phyloP scores from a whole-genome alignment of 1,140 invertebrate species.

The Octopus sinensis region DNA sequence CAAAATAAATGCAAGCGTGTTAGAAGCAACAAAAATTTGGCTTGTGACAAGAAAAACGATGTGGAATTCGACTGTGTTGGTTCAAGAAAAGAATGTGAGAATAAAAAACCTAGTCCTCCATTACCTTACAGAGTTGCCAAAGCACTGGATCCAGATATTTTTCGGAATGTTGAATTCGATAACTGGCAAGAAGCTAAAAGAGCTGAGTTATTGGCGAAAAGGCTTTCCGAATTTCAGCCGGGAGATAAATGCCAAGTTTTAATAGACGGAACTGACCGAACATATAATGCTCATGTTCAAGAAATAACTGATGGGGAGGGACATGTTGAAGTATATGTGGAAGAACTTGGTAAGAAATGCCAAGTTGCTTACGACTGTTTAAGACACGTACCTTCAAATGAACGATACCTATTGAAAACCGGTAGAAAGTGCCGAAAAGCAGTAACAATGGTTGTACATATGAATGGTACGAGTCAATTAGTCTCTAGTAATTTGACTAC shows the following conservation, averaged over 20 bases:
- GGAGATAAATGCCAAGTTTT: not conserved
- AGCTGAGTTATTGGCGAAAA: slow-evolving; percentile 54
- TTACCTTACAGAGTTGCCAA: slow-evolving; percentile 87
- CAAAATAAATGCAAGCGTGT: slow-evolving; percentile 12
- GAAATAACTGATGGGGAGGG: not conserved
- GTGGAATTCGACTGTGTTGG: not conserved
- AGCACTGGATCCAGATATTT: slow-evolving; percentile 76
- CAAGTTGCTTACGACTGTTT: not conserved
- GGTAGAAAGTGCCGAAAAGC: not conserved
- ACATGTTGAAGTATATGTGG: not conserved
- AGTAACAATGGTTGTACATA: not conserved
- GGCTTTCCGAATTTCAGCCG: not conserved
- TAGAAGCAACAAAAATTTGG: not conserved
- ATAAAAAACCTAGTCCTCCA: slow-evolving; percentile 60
- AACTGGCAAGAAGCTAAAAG: slow-evolving; percentile 75
- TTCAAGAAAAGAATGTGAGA: not conserved
- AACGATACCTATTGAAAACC: not conserved
- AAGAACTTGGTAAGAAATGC: slow-evolving; percentile 10
- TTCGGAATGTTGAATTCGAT: slow-evolving; percentile 83
- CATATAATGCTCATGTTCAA: not conserved
- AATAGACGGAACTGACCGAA: not conserved
- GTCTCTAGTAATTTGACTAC: not conserved
- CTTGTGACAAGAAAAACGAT: not conserved
- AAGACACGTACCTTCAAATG: not conserved
- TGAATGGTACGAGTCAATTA: slow-evolving; percentile 1